Percentiles rank a stretch among this genome's conserved stretches.
These are phyloP conservation scores for Crocidura indochinensis DNA, from an alignment of 2,797 vertebrate genomes.

Conservation along the genomic window DNA sequence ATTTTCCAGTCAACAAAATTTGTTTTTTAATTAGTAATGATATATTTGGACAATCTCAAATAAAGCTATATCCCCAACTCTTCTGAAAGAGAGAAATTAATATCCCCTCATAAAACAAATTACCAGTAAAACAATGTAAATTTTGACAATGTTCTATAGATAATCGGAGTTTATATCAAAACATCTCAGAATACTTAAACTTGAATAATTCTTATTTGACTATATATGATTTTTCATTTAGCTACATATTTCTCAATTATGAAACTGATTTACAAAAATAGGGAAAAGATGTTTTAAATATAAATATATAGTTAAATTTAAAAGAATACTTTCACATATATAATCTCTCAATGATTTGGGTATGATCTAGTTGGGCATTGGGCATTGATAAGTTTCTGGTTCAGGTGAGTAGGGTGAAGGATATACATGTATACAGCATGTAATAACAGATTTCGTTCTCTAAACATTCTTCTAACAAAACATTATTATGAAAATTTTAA, in stretches of 20 bases:
- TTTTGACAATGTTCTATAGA: conserved; percentile 66
- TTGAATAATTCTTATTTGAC: conserved; percentile 54
- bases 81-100: conserved; percentile 2
- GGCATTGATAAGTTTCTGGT: too few relatives aligned
- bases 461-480: conserved; percentile 11
- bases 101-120: conserved; percentile 42
- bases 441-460: conserved; percentile 11
- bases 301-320: conserved; percentile 35
- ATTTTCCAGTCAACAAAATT: too few relatives aligned
- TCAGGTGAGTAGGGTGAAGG: background rate
- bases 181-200: conserved; percentile 74
- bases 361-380: background rate
- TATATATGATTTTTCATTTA: conserved; percentile 70
- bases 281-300: conserved; percentile 12
- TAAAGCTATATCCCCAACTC: background rate
- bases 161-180: conserved; percentile 63
- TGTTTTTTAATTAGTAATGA: too few relatives aligned
- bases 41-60: background rate
- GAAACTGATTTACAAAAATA: conserved; percentile 1
- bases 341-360: background rate
- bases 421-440: background rate
- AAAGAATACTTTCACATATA: conserved; percentile 49
- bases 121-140: conserved; percentile 42
- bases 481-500: conserved; percentile 49
- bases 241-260: conserved; percentile 7